phyloP scores from a whole-genome alignment of 1,140 invertebrate genomes.

The Popillia japonica region DNA sequence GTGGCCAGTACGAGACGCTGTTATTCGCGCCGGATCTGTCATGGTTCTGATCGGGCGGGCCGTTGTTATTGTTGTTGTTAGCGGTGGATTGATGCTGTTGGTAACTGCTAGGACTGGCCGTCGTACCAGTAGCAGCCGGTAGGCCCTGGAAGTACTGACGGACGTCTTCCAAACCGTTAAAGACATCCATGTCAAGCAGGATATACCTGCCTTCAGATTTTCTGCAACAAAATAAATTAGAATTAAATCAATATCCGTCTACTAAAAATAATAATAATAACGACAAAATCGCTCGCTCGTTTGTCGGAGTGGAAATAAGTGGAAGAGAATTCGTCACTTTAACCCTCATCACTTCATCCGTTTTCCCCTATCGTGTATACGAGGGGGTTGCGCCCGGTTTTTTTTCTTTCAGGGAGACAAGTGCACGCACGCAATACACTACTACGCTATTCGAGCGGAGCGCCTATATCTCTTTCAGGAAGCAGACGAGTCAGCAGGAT shows the following conservation, averaged over 20 bases:
- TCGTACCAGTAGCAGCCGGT: conserved; percentile 66
- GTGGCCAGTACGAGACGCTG: conserved; percentile 40
- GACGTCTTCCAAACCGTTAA: conserved; percentile 81
- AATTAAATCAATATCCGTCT: no score
- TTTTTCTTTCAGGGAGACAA: no score
- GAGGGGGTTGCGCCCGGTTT: neutral
- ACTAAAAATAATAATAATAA: no score
- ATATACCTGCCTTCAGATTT: conserved; percentile 50
- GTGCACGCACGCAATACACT: no score
- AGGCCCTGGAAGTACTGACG: conserved; percentile 81
- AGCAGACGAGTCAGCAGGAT: neutral
- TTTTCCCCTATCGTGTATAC: neutral
- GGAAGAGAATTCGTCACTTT: conserved; percentile 1
- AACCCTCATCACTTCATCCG: neutral
- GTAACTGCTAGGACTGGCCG: conserved; percentile 57
- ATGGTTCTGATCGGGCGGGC: conserved; percentile 29
- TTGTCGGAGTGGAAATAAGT: neutral
- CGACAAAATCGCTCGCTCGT: no score
- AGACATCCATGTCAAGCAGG: conserved; percentile 76
- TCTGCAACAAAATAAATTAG: conserved; percentile 49
- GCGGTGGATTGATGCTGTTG: conserved; percentile 33
- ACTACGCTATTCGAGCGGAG: no score
- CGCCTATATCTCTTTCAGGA: neutral
- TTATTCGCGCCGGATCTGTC: conserved; percentile 7
- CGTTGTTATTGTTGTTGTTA: conserved; percentile 11